phyloP scores from a whole-genome alignment of 2,797 vertebrate species.

The Pyrrhura leucotis region DNA sequence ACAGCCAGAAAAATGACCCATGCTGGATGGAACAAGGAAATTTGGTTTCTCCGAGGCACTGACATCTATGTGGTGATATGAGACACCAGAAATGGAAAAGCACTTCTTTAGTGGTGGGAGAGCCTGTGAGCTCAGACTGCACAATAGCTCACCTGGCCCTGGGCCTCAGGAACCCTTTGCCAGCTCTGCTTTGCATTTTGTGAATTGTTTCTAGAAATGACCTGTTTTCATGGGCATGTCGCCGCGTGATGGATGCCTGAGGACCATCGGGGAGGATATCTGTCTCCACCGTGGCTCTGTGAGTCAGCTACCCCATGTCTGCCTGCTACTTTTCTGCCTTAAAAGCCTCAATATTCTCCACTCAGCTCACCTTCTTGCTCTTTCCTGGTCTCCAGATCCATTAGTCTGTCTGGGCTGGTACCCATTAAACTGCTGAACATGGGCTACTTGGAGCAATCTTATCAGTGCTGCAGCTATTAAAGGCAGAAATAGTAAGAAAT shows the following conservation, averaged over 20 bases:
- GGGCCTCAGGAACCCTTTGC: not conserved
- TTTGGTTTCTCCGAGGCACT: not conserved
- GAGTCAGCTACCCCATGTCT: constrained; percentile 14
- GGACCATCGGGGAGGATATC: constrained; percentile 10
- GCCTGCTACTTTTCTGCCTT: constrained; percentile 16
- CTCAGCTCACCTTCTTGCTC: constrained; percentile 40
- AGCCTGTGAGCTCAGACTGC: not conserved
- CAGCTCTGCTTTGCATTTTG: constrained; percentile 41
- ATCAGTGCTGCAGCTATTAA: constrained; percentile 22
- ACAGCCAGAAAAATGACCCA: not conserved
- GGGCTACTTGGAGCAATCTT: not conserved
- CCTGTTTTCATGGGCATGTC: not conserved
- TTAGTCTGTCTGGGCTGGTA: constrained; percentile 51
- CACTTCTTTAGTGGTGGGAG: not conserved
- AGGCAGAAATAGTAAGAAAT: not conserved
- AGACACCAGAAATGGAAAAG: not conserved
- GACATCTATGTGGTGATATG: not conserved
- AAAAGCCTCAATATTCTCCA: constrained; percentile 31
- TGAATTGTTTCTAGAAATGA: constrained; percentile 1
- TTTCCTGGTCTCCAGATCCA: constrained; percentile 43
- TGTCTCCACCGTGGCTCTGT: constrained; percentile 30
- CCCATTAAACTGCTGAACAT: constrained; percentile 35
- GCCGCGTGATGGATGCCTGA: not conserved
- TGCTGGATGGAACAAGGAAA: not conserved
- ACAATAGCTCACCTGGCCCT: constrained; percentile 22